A percentile compares a stretch with the other conserved stretches of the same genome.
Conservation (phyloP, 1,140 invertebrate genomes). For the Nasonia longicornis region DNA sequence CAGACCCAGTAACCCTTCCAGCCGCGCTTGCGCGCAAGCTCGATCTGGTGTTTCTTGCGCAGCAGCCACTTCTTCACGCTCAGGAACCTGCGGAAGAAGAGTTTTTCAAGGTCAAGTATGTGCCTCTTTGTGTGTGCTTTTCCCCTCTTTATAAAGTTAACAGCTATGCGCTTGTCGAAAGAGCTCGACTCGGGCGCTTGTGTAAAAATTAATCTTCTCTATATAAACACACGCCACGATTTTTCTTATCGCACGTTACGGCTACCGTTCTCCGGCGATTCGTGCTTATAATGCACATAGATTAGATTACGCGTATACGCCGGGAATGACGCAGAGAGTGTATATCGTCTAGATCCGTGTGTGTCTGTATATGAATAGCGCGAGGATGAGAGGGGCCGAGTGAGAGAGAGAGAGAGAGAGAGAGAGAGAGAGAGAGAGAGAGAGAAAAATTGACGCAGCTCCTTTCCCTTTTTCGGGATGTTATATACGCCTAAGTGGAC, state of each 20-base stretch:
- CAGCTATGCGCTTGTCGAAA: too few relatives aligned
- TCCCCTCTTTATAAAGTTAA: conserved; percentile 13
- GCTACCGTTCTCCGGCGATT: too few relatives aligned
- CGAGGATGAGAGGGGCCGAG: too few relatives aligned
- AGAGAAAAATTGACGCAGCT: neutral
- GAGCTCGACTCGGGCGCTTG: too few relatives aligned
- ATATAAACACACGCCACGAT: too few relatives aligned
- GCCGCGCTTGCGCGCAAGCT: conserved; percentile 92
- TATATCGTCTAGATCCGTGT: neutral
- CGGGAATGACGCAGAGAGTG: neutral
- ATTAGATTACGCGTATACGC: neutral
- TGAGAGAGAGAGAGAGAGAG: too few relatives aligned
- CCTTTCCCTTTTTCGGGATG: neutral
- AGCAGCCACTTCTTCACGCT: conserved; percentile 98
- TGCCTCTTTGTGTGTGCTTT: conserved; percentile 2
- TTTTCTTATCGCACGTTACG: neutral
- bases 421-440: neutral
- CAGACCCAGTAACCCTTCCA: conserved; percentile 99
- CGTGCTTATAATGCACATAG: too few relatives aligned
- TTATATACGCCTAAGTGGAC: neutral
- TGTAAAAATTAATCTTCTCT: too few relatives aligned
- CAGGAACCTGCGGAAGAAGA: conserved; percentile 81
- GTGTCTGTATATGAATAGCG: neutral
- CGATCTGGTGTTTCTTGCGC: conserved; percentile 96
- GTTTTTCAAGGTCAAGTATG: neutral